A percentile compares a stretch with the other conserved stretches of the same genome.
These are phyloP conservation scores for Rhabdomys dilectus DNA, from an alignment of 2,113 vertebrate species.

Conservation along the genomic window DNA sequence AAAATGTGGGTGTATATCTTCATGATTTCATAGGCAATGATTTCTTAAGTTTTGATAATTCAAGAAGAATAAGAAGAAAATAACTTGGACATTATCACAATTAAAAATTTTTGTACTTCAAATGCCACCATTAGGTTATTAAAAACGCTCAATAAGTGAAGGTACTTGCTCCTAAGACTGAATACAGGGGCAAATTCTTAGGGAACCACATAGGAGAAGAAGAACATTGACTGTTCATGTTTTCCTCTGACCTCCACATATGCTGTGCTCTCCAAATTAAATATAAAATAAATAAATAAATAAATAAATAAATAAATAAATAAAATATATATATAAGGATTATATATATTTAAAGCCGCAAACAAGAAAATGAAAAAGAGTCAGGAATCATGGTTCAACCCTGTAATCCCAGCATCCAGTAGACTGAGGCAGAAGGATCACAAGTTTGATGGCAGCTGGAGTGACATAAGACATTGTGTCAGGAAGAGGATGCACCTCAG, in stretches of 20 bases:
- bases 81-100: neutral
- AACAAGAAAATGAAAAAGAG: neutral
- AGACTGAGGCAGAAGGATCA: neutral
- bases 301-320: neutral
- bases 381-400: neutral
- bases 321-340: neutral
- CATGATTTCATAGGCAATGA: neutral
- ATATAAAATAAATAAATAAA: neutral
- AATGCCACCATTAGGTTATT: neutral
- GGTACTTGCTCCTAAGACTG: neutral
- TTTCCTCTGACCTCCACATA: neutral
- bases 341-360: neutral
- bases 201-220: neutral
- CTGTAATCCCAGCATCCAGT: neutral
- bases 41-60: constrained; percentile 9
- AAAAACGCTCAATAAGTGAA: neutral
- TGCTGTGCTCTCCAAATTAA: neutral
- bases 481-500: neutral
- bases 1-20: neutral
- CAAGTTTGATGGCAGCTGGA: neutral
- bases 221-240: neutral
- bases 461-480: neutral
- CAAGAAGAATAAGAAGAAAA: neutral
- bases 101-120: neutral
- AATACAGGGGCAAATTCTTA: too few species aligned